Base-by-base conservation (phyloP, 2,113 vertebrate species). In the Macquaria ambigua region DNA sequence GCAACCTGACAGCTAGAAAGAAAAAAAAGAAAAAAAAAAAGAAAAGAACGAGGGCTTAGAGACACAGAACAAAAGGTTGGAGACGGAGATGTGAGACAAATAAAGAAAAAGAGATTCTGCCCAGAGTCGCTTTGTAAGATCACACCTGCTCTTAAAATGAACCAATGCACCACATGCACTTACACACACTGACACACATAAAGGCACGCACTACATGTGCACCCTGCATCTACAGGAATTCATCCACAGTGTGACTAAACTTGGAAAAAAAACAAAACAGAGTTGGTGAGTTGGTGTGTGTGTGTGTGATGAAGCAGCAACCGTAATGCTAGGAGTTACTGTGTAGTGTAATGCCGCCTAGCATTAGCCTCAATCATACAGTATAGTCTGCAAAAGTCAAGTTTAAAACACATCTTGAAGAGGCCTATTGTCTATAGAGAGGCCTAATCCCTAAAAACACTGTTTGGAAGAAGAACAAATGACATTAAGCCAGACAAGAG, bases 241-340 rank as follows among this genome's bases (percentile, higher is more conserved):
- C 74, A 81, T 74, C 83, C 74, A 75, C 64, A 48, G 77, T 87
- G 62, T 61, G 55, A 84, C 55, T 50, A 73, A 73, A 84, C 1
- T 31, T 21, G 6, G 10, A 56, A 64, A 59, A 61, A n/a, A 43
- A 11, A 56, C 62, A n/a, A n/a, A n/a, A n/a, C n/a, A 73, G 12
- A 28, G 58, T 46, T 28, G 23, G 5, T n/a, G 41, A 21, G 39
- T 55, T 66, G 34, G 70, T 37, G 48, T 48, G 43, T 37, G 70
- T 37, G 48, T 48, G 43, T 37, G 50, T 71, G 71, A 77, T 55
- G 39, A 78, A 86, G 74, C 48, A 72, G 53, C 55, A 48, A 68
- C 41, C 18, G 53, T 18, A 48, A 69, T 39, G 50, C 74, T 25
- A 37, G 61, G 61, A 75, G 81, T 53, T 56, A 68, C 6, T 61